Conservation (phyloP, 2,797 vertebrate genomes). For the Myotis pilosus region DNA sequence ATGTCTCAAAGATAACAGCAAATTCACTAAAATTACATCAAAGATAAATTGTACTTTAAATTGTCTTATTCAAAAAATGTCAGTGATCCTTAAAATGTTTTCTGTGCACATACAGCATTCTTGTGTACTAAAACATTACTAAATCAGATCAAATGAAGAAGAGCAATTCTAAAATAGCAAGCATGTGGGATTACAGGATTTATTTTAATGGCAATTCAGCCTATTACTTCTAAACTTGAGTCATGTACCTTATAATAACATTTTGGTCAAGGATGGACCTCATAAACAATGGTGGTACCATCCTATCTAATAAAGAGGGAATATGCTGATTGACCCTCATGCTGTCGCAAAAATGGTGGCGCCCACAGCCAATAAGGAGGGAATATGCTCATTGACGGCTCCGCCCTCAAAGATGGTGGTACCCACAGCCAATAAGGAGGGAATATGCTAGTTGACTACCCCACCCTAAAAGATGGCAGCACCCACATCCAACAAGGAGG, state of each 20-base stretch:
- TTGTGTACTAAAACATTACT: not conserved
- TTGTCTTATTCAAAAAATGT: not conserved
- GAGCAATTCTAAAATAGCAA: not conserved
- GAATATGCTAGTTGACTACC: too few relatives aligned
- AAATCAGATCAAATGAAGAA: not conserved
- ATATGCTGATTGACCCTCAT: too few relatives aligned
- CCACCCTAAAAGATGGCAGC: too few relatives aligned
- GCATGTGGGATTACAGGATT: not conserved
- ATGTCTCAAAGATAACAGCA: not conserved
- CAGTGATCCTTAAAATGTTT: slow-evolving; percentile 10
- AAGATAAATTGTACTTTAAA: slow-evolving; percentile 11
- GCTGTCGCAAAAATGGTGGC: too few relatives aligned
- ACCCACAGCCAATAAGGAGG: too few relatives aligned
- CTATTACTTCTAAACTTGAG: slow-evolving; percentile 28
- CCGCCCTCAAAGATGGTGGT: too few relatives aligned
- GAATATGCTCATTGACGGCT: too few relatives aligned
- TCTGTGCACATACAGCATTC: not conserved
- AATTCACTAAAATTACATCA: slow-evolving; percentile 27
- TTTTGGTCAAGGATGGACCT: not conserved
- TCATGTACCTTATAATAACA: not conserved
- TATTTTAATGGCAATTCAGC: not conserved
- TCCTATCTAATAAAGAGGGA: too few relatives aligned
- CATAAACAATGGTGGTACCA: not conserved
- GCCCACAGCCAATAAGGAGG: too few relatives aligned
- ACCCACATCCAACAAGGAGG: too few relatives aligned